A percentile compares a stretch with the other conserved stretches of the same genome.
phyloP scores from a whole-genome alignment of 2,797 vertebrate genomes.

The Melanotaenia nigrans region DNA sequence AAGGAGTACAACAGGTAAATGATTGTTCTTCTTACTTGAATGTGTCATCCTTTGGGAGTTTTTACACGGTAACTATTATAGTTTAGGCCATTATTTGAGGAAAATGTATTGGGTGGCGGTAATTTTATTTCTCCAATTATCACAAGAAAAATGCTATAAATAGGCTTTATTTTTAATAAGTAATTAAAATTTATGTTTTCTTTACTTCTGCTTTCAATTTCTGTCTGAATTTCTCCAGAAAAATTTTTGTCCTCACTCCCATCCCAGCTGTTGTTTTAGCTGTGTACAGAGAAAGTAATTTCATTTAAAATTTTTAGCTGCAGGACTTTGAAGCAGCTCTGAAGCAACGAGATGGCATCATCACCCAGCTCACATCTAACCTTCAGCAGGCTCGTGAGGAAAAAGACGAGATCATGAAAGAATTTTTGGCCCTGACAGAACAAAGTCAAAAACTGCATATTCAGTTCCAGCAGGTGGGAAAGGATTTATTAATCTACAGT shows the following conservation, averaged over 20 bases:
- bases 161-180: not conserved
- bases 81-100: not conserved
- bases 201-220: not conserved
- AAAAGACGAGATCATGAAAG: slow-evolving; percentile 95
- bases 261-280: not conserved
- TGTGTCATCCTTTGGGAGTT: not conserved
- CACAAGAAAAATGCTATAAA: not conserved
- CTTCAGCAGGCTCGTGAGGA: slow-evolving; percentile 95
- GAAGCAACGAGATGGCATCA: slow-evolving; percentile 96
- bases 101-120: not conserved
- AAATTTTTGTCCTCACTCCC: not conserved
- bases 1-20: slow-evolving; percentile 93
- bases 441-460: slow-evolving; percentile 97
- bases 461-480: slow-evolving; percentile 94
- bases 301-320: slow-evolving; percentile 76
- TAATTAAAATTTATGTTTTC: not conserved
- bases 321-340: slow-evolving; percentile 97
- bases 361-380: slow-evolving; percentile 95
- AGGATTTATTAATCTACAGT: not conserved
- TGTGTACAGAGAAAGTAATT: not conserved
- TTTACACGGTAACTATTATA: not conserved
- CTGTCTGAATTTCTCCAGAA: not conserved
- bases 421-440: slow-evolving; percentile 94
- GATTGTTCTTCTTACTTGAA: not conserved
- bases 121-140: not conserved